Evolutionary conservation across 2,888 invertebrate genomes (phyloP).

Genomic region (Brenthis ino): DNA sequence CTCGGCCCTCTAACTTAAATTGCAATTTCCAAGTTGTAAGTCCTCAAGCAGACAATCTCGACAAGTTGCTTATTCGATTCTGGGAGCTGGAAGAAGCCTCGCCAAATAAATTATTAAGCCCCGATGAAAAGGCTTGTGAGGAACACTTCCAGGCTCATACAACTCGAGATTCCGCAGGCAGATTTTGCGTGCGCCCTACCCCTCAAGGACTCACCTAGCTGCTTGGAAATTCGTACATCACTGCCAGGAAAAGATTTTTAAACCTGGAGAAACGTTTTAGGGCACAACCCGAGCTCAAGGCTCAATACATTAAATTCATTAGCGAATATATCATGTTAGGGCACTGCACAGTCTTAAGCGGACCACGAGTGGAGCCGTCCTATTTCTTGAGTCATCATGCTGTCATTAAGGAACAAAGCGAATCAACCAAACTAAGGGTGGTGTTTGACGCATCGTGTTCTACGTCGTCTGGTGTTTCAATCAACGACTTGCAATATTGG

Average conservation of each 20-base stretch:
- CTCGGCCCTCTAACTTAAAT: too few species aligned
- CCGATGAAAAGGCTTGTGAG: too few species aligned
- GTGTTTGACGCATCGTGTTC: constrained; percentile 43
- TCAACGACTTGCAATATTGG: constrained; percentile 41
- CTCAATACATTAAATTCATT: constrained; percentile 14
- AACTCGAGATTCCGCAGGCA: too few species aligned
- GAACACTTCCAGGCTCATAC: too few species aligned
- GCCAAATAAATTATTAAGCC: too few species aligned
- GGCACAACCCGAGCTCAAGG: constrained; percentile 13
- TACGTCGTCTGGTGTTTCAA: constrained; percentile 38
- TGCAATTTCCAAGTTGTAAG: too few species aligned
- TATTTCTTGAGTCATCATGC: constrained; percentile 41
- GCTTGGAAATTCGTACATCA: constrained; percentile 20
- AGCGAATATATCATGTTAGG: constrained; percentile 30
- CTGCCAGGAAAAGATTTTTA: constrained; percentile 24
- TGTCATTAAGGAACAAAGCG: constrained; percentile 36
- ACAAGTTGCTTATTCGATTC: too few species aligned
- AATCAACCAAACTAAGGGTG: constrained; percentile 42
- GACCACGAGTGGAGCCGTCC: not conserved
- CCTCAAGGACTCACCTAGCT: constrained; percentile 18
- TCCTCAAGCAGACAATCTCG: too few species aligned
- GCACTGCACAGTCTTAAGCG: not conserved
- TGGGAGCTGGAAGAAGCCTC: too few species aligned
- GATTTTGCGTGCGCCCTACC: too few species aligned
- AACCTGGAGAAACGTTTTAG: constrained; percentile 26